Percentiles rank a stretch among this genome's conserved stretches.
Conservation (phyloP, 2,113 vertebrate species). For the Phasianus colchicus region DNA sequence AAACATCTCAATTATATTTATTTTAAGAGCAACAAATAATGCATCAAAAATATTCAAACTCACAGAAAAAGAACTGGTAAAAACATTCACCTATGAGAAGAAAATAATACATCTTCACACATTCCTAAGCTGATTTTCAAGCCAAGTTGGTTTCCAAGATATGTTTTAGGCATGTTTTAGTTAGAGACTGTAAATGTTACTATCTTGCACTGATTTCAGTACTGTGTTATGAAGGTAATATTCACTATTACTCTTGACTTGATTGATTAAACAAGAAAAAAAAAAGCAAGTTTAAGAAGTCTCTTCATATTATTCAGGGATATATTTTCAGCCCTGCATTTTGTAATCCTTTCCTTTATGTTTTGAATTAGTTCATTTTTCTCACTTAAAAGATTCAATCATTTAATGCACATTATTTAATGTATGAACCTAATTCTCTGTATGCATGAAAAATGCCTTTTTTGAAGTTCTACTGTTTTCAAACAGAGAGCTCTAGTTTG, state of each 20-base stretch:
- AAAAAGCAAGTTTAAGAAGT: neutral
- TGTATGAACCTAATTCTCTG: neutral
- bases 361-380: neutral
- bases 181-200: neutral
- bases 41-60: neutral
- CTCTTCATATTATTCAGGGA: neutral
- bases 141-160: neutral
- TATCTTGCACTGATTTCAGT: neutral
- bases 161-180: neutral
- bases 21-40: neutral
- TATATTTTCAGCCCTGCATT: neutral
- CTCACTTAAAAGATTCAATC: neutral
- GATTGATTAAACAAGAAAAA: neutral
- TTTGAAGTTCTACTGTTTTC: neutral
- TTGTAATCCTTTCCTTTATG: neutral
- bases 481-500: neutral
- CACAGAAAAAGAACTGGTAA: neutral
- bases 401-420: neutral
- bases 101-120: neutral
- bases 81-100: neutral
- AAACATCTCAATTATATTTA: neutral
- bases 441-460: neutral
- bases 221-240: neutral
- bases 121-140: neutral
- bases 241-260: neutral